Percentiles rank a stretch among this genome's conserved stretches.
Evolutionary conservation across 2,113 vertebrate genomes (phyloP).

Genomic region (Callithrix jacchus): DNA sequence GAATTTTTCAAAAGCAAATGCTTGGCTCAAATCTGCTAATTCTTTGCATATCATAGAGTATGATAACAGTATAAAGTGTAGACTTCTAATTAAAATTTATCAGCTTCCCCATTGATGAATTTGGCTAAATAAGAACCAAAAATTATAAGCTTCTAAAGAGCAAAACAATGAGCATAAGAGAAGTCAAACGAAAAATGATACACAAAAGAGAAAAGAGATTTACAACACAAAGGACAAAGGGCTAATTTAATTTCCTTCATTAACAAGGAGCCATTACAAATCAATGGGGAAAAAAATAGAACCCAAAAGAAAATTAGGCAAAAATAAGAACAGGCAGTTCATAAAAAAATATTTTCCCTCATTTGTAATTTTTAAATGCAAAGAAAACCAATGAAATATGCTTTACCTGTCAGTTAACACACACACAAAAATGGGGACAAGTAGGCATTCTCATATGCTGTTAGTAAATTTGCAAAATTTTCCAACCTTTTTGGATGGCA

Average conservation of each 20-base stretch:
- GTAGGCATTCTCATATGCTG: neutral
- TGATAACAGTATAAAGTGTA: neutral
- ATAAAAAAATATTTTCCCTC: neutral
- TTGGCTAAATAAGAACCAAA: neutral
- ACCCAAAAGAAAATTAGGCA: neutral
- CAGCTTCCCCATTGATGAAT: neutral
- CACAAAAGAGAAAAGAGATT: neutral
- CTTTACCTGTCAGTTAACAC: neutral
- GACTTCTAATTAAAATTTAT: neutral
- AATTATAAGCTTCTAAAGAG: neutral
- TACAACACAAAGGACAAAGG: neutral
- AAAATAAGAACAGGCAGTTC: neutral
- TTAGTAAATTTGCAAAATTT: neutral
- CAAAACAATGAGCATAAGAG: neutral
- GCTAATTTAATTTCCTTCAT: neutral
- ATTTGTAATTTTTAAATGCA: neutral
- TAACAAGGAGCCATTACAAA: neutral
- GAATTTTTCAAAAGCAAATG: slow-evolving; percentile 45
- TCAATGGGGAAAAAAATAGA: neutral
- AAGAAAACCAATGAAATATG: neutral
- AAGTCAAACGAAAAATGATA: neutral
- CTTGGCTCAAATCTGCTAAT: neutral
- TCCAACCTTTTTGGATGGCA: neutral
- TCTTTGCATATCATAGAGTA: neutral
- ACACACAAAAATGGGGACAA: neutral